Conservation (phyloP, 2,888 invertebrate species). For the Fragum fragum region DNA sequence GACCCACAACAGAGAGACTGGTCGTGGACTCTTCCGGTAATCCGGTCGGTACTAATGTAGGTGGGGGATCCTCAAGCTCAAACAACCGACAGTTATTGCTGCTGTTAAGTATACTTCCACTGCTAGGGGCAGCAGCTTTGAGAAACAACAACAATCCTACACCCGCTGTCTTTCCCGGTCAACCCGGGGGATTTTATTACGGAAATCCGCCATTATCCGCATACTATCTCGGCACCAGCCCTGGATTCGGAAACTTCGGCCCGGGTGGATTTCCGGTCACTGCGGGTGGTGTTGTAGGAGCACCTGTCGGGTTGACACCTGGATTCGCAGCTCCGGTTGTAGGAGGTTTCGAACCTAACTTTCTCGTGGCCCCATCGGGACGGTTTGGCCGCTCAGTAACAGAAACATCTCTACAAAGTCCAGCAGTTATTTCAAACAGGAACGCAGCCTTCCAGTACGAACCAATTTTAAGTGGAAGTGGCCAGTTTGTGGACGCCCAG, state of each 20-base stretch:
- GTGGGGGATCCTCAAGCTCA: neutral
- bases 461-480: neutral
- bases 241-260: conserved; percentile 58
- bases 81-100: conserved; percentile 45
- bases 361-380: neutral
- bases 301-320: neutral
- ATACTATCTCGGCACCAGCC: conserved; percentile 31
- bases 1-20: conserved; percentile 18
- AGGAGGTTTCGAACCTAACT: neutral
- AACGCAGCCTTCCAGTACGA: neutral
- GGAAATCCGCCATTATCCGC: conserved; percentile 33
- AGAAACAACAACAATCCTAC: conserved; percentile 8
- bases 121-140: conserved; percentile 52
- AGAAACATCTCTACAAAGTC: neutral
- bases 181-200: conserved; percentile 3
- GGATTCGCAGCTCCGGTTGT: neutral
- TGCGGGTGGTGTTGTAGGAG: neutral
- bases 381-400: conserved; percentile 15
- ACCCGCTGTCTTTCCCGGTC: conserved; percentile 1
- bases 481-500: neutral
- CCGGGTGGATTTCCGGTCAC: conserved; percentile 4
- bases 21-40: conserved; percentile 42
- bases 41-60: neutral
- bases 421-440: neutral
- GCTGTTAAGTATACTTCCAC: conserved; percentile 49